A percentile compares a stretch with the other conserved stretches of the same genome.
These are phyloP conservation scores for Bryconaethiops microstoma DNA, from an alignment of 2,797 vertebrate species.

Conservation along the genomic window DNA sequence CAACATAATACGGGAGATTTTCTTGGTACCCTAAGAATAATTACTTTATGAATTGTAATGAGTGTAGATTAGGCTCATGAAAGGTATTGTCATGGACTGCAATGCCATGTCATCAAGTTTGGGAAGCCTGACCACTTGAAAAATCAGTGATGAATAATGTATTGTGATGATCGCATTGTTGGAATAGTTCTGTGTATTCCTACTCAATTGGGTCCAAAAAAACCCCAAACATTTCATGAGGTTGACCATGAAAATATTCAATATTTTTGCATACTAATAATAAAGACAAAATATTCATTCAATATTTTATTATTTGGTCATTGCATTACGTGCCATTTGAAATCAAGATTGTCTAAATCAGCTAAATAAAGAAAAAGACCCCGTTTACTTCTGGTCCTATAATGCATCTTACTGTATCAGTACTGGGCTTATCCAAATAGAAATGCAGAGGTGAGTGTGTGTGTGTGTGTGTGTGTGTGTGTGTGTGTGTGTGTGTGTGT, in stretches of 20 bases:
- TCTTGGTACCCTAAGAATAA: slow-evolving; percentile 58
- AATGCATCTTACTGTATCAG: not conserved
- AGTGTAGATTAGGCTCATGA: slow-evolving; percentile 52
- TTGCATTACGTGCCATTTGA: not conserved
- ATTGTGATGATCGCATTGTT: slow-evolving; percentile 44
- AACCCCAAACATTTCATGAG: slow-evolving; percentile 50
- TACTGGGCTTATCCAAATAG: no score
- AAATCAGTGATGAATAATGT: slow-evolving; percentile 48
- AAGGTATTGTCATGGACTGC: slow-evolving; percentile 55
- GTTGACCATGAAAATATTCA: slow-evolving; percentile 50
- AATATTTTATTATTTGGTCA: slow-evolving; percentile 5
- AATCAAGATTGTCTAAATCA: not conserved
- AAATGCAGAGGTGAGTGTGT: no score
- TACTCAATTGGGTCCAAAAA: slow-evolving; percentile 58
- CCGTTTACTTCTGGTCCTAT: not conserved
- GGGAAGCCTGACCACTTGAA: slow-evolving; percentile 69
- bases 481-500: no score
- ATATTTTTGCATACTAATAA: slow-evolving; percentile 71
- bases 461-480: no score
- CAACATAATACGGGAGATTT: slow-evolving; percentile 48
- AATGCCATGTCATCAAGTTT: slow-evolving; percentile 55
- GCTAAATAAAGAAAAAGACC: not conserved
- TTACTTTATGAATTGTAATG: slow-evolving; percentile 37
- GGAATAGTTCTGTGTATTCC: slow-evolving; percentile 55
- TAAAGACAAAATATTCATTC: slow-evolving; percentile 61